phyloP scores from a whole-genome alignment of 2,797 vertebrate genomes.

The Lutjanus argentimaculatus region DNA sequence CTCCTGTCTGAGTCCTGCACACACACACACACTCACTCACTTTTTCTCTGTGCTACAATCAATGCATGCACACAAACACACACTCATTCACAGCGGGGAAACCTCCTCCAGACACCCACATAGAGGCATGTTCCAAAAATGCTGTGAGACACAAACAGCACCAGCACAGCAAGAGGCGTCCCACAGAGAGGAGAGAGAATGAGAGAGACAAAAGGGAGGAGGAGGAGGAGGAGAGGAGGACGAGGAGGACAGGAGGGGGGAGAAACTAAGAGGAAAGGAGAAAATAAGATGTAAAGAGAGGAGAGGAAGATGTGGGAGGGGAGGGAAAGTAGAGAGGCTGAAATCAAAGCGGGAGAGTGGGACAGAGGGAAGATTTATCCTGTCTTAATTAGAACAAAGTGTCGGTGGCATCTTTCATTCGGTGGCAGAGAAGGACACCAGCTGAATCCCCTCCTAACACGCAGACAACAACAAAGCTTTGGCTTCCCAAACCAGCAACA shows the following conservation, averaged over 20 bases:
- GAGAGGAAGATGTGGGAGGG: constrained; percentile 8
- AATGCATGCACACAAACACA: constrained; percentile 57
- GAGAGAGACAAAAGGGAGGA: constrained; percentile 64
- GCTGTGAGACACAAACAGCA: constrained; percentile 74
- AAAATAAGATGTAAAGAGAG: constrained; percentile 64
- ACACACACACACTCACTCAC: constrained; percentile 27
- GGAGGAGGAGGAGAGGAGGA: no score
- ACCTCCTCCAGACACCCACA: constrained; percentile 79
- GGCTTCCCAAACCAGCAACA: constrained; percentile 36
- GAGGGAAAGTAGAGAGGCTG: constrained; percentile 4
- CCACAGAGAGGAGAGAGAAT: constrained; percentile 73
- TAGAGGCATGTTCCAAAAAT: constrained; percentile 73
- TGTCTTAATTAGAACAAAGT: constrained; percentile 68
- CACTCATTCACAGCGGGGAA: constrained; percentile 69
- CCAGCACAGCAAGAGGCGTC: constrained; percentile 72
- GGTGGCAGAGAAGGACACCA: constrained; percentile 64
- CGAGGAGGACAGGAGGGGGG: constrained; percentile 20
- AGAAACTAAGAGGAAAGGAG: constrained; percentile 36
- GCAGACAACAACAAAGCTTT: constrained; percentile 39
- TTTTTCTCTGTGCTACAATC: constrained; percentile 25
- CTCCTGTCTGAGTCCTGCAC: constrained; percentile 40
- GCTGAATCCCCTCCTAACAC: constrained; percentile 50
- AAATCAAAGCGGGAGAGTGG: background rate
- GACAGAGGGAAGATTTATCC: constrained; percentile 51
- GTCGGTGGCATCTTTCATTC: constrained; percentile 62